Percentiles rank a stretch among this genome's conserved stretches.
Evolutionary conservation across 2,888 invertebrate genomes (phyloP).

Genomic region (Idaea aversata): DNA sequence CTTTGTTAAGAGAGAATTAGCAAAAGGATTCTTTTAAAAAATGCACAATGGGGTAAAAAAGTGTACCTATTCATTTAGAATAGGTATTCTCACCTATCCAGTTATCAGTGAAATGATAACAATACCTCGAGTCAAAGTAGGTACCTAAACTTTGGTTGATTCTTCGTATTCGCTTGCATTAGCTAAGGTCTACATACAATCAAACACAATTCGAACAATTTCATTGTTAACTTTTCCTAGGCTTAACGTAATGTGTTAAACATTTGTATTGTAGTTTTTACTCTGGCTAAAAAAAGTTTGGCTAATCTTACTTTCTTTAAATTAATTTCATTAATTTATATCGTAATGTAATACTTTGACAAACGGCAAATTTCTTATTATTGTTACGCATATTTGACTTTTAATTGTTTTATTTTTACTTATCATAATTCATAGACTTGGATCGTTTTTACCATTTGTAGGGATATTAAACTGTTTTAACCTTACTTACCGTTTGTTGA

Average conservation of each 20-base stretch:
- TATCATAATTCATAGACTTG: too few relatives aligned
- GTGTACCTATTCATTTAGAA: constrained; percentile 14
- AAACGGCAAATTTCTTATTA: too few relatives aligned
- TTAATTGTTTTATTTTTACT: too few relatives aligned
- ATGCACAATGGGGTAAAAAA: constrained; percentile 25
- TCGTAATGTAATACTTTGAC: too few relatives aligned
- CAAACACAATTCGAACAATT: neutral
- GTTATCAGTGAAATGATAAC: constrained; percentile 22
- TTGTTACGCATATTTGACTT: too few relatives aligned
- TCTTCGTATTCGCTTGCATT: constrained; percentile 13
- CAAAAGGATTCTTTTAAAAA: constrained; percentile 34
- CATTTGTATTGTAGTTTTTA: neutral
- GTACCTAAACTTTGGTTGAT: constrained; percentile 10
- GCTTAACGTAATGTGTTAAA: neutral
- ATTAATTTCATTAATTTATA: too few relatives aligned
- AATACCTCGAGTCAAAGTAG: constrained; percentile 13
- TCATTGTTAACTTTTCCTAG: neutral
- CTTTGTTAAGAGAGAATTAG: constrained; percentile 38
- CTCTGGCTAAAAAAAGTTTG: neutral
- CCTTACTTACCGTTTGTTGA: neutral
- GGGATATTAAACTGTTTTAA: neutral
- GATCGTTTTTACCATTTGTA: too few relatives aligned
- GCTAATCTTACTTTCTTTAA: too few relatives aligned
- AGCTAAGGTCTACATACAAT: neutral
- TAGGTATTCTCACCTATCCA: constrained; percentile 5